A percentile compares a stretch with the other conserved stretches of the same genome.
phyloP scores from a whole-genome alignment of 2,113 vertebrate species.

The Dasyurus viverrinus region DNA sequence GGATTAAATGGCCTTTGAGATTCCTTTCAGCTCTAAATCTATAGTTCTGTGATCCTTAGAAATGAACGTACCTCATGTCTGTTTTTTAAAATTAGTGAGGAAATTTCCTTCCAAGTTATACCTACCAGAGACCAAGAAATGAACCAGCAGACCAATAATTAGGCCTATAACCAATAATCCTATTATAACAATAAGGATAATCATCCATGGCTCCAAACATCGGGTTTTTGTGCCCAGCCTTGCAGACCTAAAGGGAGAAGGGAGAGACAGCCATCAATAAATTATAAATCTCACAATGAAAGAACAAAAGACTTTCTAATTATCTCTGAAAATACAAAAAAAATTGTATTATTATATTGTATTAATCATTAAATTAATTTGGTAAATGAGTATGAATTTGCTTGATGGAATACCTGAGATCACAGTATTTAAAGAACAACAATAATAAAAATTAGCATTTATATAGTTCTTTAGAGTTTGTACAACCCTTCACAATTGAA shows the following conservation, averaged over 20 bases:
- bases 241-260: conserved; percentile 18
- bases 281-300: conserved; percentile 8
- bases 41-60: neutral
- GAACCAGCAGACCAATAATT: conserved; percentile 48
- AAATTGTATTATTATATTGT: no score
- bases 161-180: conserved; percentile 18
- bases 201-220: conserved; percentile 57
- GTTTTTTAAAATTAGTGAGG: neutral
- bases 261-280: neutral
- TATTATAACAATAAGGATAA: neutral
- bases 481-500: neutral
- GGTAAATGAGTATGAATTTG: conserved; percentile 23
- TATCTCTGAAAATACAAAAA: neutral
- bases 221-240: neutral
- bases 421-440: neutral
- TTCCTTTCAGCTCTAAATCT: neutral
- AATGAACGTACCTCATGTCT: neutral
- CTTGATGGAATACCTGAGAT: neutral
- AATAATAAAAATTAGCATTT: neutral
- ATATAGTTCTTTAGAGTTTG: neutral
- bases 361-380: neutral
- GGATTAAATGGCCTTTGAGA: neutral
- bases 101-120: conserved; percentile 26
- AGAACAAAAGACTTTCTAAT: neutral
- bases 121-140: conserved; percentile 56